Base-by-base conservation (phyloP, 1,140 invertebrate genomes). In the Gryon sp. region DNA sequence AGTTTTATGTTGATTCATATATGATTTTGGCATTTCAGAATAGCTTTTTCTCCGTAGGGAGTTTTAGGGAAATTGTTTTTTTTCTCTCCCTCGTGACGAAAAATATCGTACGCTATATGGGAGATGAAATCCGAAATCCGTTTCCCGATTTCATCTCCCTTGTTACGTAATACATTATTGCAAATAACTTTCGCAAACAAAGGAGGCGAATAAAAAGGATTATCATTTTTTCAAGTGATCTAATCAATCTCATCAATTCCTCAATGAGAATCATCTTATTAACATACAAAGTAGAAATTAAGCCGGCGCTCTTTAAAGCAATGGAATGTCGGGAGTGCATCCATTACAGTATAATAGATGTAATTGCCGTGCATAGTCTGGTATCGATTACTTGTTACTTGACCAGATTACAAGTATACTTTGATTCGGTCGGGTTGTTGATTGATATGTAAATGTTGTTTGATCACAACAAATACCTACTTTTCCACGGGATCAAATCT, bases 351-450 rank as follows among this genome's bases (percentile, higher is more conserved):
- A 63, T 69, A 76, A 76, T 76, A 62, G 63, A 45, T 76, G 73
- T 69, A 63, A 76, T 76, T 76, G 73, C 57, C 63, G 48, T 63
- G 24, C 38, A 34, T 41, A 48, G 63, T 69, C 57, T 50, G n/a
- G 57, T 69, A 76, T 76, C 63, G 73, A 76, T 75, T 52, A 62
- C 72, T 40, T 24, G 48, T 76, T 76, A 69, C 48, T 38, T 26
- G 22, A 11, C 24, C 16, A 40, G 73, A 55, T 76, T 63, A 63
- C 53, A 57, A 76, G 55, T 41, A 62, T 34, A 22, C 36, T 68
- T 26, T 19, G 63, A 75, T 60, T 62, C 36, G n/a, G 38, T 57
- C 38, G 28, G 16, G 60, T 36, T 53, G 62, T 48, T 59, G 55
- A 75, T 75, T 65, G 62, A 52, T 75, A 62, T 62, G 62, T 36